These are phyloP conservation scores for Sycophaga agraensis DNA, from an alignment of 1,140 invertebrate genomes.

Conservation along the genomic window DNA sequence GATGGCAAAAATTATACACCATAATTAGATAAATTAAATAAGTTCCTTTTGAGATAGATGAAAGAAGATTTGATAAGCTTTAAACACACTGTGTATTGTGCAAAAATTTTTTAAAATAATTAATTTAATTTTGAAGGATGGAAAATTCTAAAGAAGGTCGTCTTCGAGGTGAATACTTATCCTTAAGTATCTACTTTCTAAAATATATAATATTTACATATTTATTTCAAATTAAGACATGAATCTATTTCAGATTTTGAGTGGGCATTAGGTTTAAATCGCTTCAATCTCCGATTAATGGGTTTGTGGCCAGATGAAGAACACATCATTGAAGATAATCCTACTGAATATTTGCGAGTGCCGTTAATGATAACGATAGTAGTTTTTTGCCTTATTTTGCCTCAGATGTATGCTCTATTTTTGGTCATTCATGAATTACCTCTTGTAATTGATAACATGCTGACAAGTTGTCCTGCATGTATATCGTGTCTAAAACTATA, in stretches of 20 bases:
- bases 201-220: too few relatives aligned
- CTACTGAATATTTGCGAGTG: background rate
- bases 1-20: too few relatives aligned
- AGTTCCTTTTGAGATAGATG: too few relatives aligned
- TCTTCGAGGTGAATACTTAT: too few relatives aligned
- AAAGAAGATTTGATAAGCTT: too few relatives aligned
- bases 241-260: slow-evolving; percentile 1
- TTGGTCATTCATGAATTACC: slow-evolving; percentile 2
- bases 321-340: background rate
- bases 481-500: background rate
- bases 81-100: too few relatives aligned
- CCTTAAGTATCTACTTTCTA: too few relatives aligned
- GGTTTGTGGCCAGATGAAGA: slow-evolving; percentile 4
- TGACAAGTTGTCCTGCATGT: background rate
- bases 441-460: slow-evolving; percentile 3
- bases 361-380: background rate
- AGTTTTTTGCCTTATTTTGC: background rate
- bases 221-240: too few relatives aligned
- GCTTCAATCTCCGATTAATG: background rate
- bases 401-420: background rate
- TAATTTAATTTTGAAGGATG: too few relatives aligned
- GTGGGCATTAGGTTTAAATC: slow-evolving; percentile 12
- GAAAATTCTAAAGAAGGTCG: too few relatives aligned
- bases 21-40: too few relatives aligned
- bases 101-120: too few relatives aligned